A percentile compares a stretch with the other conserved stretches of the same genome.
phyloP scores from a whole-genome alignment of 2,113 vertebrate genomes.

The Neoarius graeffei region DNA sequence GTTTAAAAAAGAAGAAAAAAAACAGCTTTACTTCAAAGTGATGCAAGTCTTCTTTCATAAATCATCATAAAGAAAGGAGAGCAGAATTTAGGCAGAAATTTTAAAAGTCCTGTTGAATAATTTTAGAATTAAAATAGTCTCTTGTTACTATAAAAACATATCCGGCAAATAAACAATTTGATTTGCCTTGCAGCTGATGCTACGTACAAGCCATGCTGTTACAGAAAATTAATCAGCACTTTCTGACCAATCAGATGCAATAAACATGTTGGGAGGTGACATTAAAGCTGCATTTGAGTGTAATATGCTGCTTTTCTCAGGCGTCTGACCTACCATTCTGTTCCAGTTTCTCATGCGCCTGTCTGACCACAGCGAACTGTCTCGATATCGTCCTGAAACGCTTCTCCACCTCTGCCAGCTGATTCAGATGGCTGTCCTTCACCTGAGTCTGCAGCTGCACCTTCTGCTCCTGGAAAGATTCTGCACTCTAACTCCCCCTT shows the following conservation, averaged over 20 bases:
- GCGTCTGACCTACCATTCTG: constrained; percentile 78
- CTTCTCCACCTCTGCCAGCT: constrained; percentile 86
- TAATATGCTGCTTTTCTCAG: neutral
- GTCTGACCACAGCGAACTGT: constrained; percentile 81
- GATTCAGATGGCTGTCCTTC: constrained; percentile 85
- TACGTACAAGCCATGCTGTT: neutral
- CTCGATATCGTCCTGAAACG: constrained; percentile 76
- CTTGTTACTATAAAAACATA: neutral
- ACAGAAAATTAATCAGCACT: neutral
- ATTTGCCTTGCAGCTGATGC: neutral
- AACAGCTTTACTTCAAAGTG: too few species aligned
- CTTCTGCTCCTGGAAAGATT: constrained; percentile 83
- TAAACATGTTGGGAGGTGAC: neutral
- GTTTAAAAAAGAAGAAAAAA: too few species aligned
- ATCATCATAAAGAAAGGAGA: neutral
- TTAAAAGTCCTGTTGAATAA: neutral
- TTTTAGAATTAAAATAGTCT: neutral
- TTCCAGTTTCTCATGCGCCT: constrained; percentile 81
- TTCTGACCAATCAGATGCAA: neutral
- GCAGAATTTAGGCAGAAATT: neutral
- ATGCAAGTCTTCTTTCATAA: neutral
- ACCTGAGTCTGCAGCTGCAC: constrained; percentile 78
- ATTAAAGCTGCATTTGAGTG: neutral
- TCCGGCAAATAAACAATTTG: neutral
- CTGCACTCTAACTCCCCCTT: constrained; percentile 29